Evolutionary conservation across 2,113 vertebrate species (phyloP), one percentile per base, ranked within the genome.

Genomic region (Maccullochella peelii): DNA sequence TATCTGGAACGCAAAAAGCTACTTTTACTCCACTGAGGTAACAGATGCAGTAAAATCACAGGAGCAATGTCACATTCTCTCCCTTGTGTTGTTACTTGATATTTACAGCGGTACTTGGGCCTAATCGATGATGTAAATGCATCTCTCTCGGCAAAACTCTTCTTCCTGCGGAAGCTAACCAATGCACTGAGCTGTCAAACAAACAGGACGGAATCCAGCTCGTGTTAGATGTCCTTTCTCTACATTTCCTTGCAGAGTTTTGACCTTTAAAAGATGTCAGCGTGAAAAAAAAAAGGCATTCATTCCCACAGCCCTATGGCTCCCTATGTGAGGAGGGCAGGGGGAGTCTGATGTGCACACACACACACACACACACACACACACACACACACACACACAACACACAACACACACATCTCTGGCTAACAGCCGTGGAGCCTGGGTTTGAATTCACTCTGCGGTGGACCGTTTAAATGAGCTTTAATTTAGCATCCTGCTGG

Each of bases 231-330:
- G 23, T 88, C 78, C 72, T 91, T 80, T 86, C 83, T 91, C 61
- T 84, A 82, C 82, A 80, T 93, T 88, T 86, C 73, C 83, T 81
- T 23, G 55, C 82, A 67, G 73, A 82, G 76, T 81, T 84, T 72
- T 94, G 93, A 94, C 93, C 94, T 94, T 95, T 94, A 88, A 84
- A 36, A 86, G 69, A 88, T 91, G 85, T 86, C 88, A 80, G 84
- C 2, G 67, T 83, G 74, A 49, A 67, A 75, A 77, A 86, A 57
- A 83, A 86, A 86, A 79, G 63, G 30, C 40, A 65, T 78, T 58
- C 77, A 74, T 88, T 85, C 73, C 42, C 44, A 67, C 44, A 85
- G 62, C 67, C 54, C n/a, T 59, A 36, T 68, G 27, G 52, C 47
- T 87, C 38, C 42, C 72, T 7, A 47, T 83, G 84, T 55, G 79